Conservation (phyloP, 2,888 invertebrate species). For the Trachelus tabidus region DNA sequence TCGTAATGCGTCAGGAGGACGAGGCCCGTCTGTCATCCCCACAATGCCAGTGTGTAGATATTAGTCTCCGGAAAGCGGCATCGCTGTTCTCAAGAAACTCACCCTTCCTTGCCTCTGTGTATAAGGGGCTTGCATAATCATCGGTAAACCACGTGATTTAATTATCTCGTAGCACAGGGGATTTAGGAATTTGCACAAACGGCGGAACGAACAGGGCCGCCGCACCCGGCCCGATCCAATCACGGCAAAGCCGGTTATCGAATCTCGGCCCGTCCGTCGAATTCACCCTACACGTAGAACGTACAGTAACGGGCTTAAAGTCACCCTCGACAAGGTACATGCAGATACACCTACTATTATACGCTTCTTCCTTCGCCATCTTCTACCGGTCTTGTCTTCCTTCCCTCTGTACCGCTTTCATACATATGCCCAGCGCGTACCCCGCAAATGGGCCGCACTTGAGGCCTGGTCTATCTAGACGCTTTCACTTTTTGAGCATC, state of each 20-base stretch:
- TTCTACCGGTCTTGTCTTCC: neutral
- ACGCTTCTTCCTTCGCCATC: neutral
- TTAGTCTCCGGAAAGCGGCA: neutral
- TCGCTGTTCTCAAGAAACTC: neutral
- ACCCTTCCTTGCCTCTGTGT: neutral
- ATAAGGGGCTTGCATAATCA: conserved; percentile 7
- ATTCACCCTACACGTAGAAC: neutral
- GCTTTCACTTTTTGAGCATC: neutral
- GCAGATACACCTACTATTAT: neutral
- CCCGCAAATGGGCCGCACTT: neutral
- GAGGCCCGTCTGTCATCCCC: neutral
- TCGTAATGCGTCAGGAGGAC: neutral
- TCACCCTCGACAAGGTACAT: neutral
- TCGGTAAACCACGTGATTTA: conserved; percentile 12
- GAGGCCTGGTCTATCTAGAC: neutral
- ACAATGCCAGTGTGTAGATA: neutral
- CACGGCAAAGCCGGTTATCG: neutral
- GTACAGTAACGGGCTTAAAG: neutral
- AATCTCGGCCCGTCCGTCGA: neutral
- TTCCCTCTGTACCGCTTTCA: neutral
- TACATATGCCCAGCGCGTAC: neutral
- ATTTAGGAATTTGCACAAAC: conserved; percentile 10
- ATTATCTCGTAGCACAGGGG: conserved; percentile 18
- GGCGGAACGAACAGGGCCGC: neutral
- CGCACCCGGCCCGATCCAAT: neutral